Conservation (phyloP, 2,888 invertebrate genomes). For the Ormyrus rosae region DNA sequence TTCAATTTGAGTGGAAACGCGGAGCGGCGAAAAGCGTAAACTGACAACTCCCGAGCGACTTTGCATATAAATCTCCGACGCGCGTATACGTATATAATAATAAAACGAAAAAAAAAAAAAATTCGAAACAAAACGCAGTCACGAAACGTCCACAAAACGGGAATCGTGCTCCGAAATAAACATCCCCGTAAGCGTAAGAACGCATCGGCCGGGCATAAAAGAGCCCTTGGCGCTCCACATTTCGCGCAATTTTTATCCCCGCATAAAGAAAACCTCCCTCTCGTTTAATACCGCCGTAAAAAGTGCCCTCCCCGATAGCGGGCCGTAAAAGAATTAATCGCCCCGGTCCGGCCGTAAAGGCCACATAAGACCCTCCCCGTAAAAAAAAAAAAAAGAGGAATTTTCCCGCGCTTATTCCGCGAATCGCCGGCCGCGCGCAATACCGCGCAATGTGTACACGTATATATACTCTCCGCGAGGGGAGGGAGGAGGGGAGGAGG, state of each 20-base stretch:
- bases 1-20: too few relatives aligned
- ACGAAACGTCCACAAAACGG: too few relatives aligned
- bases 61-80: too few relatives aligned
- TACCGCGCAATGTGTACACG: constrained; percentile 3
- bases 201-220: neutral
- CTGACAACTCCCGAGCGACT: too few relatives aligned
- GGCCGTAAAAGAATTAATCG: neutral
- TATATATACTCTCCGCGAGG: neutral
- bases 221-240: neutral
- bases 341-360: too few relatives aligned
- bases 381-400: neutral
- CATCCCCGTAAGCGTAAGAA: neutral
- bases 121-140: too few relatives aligned
- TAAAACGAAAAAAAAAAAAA: too few relatives aligned
- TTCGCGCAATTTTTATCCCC: constrained; percentile 40
- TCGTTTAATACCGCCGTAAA: constrained; percentile 30
- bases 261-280: constrained; percentile 15
- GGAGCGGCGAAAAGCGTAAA: too few relatives aligned
- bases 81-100: too few relatives aligned
- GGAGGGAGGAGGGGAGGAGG: too few relatives aligned
- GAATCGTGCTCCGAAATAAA: neutral
- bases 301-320: constrained; percentile 16
- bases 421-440: neutral
- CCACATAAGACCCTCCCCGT: neutral
- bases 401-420: constrained; percentile 37